Base-by-base conservation (phyloP, 2,888 invertebrate genomes). In the Fragum sueziense region DNA sequence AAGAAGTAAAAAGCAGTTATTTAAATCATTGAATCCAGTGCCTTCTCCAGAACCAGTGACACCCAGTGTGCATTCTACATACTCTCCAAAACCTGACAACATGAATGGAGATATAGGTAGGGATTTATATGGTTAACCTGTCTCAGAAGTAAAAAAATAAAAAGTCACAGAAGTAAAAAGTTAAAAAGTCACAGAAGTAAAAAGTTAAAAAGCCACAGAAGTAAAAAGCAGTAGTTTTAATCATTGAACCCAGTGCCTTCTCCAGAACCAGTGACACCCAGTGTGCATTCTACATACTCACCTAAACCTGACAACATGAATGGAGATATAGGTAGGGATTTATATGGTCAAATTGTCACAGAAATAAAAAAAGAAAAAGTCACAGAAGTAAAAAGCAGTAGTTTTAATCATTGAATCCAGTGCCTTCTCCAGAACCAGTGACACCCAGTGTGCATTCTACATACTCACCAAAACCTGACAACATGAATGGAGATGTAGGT, bases 391-490 rank as follows among this genome's bases (percentile, higher is more conserved):
- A 88, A 76, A 86, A 89, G 67, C 90, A 90, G 84, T 76, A 90
- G 67, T 89, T 88, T 70, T 89, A 90, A 71, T 88, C 89, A 0
- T 71, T 89, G 37, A 88, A 88, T 33, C 89, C 89, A 6, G 86
- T 90, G 22, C 90, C 91, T 0, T 91, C 90, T n/a, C 91, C 91
- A n/a, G 90, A 90, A 62, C 90, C 90, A 20, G 88, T 89, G 2
- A 83, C 85, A n/a, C 89, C 90, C 2, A 88, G 87, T 79, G 91
- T 91, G 4, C 83, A 89, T 47, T 87, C 89, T 20, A 91, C 91
- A 1, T 90, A 87, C 68, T 87, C 89, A 47, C 81, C 86, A 54
- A 81, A 81, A 68, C 59, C 74, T n/a, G 77, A 77, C 37, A 72
- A 62, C 31, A 52, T 61, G 2, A 81, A 78, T 70, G 78, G 76